Conservation (phyloP, 1,140 invertebrate genomes). For the Metaphire vulgaris region DNA sequence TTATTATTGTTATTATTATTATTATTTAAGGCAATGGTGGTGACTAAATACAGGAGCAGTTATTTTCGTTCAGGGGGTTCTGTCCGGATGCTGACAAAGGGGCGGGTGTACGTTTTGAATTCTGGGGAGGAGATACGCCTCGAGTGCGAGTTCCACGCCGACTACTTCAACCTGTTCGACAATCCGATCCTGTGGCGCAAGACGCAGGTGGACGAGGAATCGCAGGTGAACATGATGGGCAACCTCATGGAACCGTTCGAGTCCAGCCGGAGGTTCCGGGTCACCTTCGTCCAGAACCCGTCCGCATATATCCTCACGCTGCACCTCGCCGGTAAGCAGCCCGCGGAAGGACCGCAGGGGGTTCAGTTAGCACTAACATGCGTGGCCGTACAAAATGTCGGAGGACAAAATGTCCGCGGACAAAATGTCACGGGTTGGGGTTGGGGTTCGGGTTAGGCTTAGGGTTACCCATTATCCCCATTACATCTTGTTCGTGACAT, state of each 20-base stretch:
- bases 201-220: slow-evolving; percentile 25
- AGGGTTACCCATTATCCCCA: not conserved
- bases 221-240: slow-evolving; percentile 28
- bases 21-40: too few species aligned
- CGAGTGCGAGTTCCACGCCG: slow-evolving; percentile 25
- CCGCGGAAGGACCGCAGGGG: not conserved
- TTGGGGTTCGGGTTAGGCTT: not conserved
- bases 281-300: slow-evolving; percentile 5
- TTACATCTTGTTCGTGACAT: too few species aligned
- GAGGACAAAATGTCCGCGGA: not conserved
- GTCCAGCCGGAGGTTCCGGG: slow-evolving; percentile 12
- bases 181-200: slow-evolving; percentile 28
- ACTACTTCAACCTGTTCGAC: slow-evolving; percentile 29
- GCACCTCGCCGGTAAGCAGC: not conserved
- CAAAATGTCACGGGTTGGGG: too few species aligned
- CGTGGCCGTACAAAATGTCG: not conserved
- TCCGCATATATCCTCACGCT: not conserved
- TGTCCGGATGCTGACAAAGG: slow-evolving; percentile 20
- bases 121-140: slow-evolving; percentile 16
- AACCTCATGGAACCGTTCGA: slow-evolving; percentile 28
- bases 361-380: not conserved
- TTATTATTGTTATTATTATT: too few species aligned
- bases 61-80: not conserved
- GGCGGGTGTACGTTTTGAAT: slow-evolving; percentile 23
- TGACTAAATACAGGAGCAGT: too few species aligned